phyloP scores from a whole-genome alignment of 2,113 vertebrate species.

The Poeciliopsis turrubarensis region DNA sequence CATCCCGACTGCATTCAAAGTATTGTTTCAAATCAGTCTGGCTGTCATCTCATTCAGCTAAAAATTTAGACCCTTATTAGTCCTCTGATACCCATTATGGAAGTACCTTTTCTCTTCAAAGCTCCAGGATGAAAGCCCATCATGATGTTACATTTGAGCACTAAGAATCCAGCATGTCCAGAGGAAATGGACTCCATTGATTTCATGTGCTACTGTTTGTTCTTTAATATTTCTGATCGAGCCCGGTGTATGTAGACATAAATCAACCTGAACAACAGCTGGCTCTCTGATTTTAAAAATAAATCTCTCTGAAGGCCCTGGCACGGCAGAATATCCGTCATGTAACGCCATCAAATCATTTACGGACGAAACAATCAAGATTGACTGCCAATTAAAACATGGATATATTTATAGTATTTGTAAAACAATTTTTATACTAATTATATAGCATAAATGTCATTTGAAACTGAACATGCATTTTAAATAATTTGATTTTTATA shows the following conservation, averaged over 20 bases:
- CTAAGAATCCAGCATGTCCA: slow-evolving; percentile 56
- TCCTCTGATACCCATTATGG: slow-evolving; percentile 25
- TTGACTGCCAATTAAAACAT: slow-evolving; percentile 71
- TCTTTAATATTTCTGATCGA: slow-evolving; percentile 49
- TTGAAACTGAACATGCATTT: slow-evolving; percentile 49
- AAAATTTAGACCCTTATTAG: slow-evolving; percentile 23
- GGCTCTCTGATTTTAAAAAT: slow-evolving; percentile 70
- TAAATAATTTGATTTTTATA: background rate
- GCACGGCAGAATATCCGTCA: slow-evolving; percentile 62
- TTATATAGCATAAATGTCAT: slow-evolving; percentile 25
- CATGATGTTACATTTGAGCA: slow-evolving; percentile 42
- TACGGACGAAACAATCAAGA: slow-evolving; percentile 63
- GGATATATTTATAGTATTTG: slow-evolving; percentile 62
- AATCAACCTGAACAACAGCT: slow-evolving; percentile 51
- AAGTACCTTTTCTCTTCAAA: slow-evolving; percentile 55
- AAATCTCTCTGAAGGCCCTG: slow-evolving; percentile 70
- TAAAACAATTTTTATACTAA: slow-evolving; percentile 49
- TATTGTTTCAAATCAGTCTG: slow-evolving; percentile 6
- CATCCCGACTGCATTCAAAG: no score
- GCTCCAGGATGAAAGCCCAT: slow-evolving; percentile 32
- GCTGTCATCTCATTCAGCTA: slow-evolving; percentile 33
- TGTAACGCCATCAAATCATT: slow-evolving; percentile 67
- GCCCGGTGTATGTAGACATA: slow-evolving; percentile 38
- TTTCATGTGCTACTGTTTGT: slow-evolving; percentile 50
- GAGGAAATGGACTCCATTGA: slow-evolving; percentile 58